These are phyloP conservation scores for Morbakka virulenta DNA, from an alignment of 30 jellyfish, hydroid and myxozoan species.

Conservation along the genomic window DNA sequence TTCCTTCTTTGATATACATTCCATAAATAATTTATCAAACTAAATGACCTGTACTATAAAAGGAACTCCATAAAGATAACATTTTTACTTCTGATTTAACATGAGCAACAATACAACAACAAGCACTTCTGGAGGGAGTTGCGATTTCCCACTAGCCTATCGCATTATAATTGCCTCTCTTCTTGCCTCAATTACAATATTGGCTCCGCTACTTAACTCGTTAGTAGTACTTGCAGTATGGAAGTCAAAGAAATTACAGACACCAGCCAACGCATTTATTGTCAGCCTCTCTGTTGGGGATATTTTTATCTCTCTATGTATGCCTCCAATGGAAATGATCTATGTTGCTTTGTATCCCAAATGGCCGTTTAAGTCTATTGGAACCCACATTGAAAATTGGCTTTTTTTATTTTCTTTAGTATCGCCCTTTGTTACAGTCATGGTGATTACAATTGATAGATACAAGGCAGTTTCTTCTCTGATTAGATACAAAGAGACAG, in stretches of 20 bases:
- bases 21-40: too few species aligned
- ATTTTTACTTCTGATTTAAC: too few species aligned
- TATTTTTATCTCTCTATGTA: slow-evolving; percentile 16
- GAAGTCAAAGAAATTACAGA: slow-evolving; percentile 5
- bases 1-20: too few species aligned
- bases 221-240: slow-evolving; percentile 36
- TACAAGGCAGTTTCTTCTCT: slow-evolving; percentile 35
- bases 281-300: slow-evolving; percentile 55
- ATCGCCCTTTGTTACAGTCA: slow-evolving; percentile 55
- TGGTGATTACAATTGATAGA: slow-evolving; percentile 64
- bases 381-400: slow-evolving; percentile 47
- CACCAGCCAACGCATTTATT: slow-evolving; percentile 42
- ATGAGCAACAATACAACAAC: too few species aligned
- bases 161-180: slow-evolving; percentile 11
- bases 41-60: too few species aligned
- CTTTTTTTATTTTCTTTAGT: slow-evolving; percentile 64
- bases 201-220: slow-evolving; percentile 39
- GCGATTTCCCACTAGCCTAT: slow-evolving; percentile 19
- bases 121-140: too few species aligned
- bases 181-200: slow-evolving; percentile 21
- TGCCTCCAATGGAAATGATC: slow-evolving; percentile 45
- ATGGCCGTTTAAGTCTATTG: slow-evolving; percentile 52
- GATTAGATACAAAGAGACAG: background rate
- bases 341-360: slow-evolving; percentile 47
- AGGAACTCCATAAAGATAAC: too few species aligned